Evolutionary conservation across 2,888 invertebrate genomes (phyloP).

Genomic region (Uropetala carovei): DNA sequence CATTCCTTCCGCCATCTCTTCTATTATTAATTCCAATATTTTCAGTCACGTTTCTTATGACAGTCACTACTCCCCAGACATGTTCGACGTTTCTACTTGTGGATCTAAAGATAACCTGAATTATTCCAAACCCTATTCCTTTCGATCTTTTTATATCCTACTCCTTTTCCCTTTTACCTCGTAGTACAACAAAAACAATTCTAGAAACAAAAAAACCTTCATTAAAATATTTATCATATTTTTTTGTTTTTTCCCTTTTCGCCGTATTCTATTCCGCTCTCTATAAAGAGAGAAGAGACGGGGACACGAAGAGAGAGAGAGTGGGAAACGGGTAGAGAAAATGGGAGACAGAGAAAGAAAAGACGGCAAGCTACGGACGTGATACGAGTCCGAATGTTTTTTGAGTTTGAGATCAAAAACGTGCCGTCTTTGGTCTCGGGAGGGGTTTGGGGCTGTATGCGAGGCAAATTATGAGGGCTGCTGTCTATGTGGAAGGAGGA

Average conservation of each 20-base stretch:
- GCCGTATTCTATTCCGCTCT: not conserved
- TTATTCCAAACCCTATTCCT: too few species aligned
- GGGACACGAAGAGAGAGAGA: not conserved
- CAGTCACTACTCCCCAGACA: too few species aligned
- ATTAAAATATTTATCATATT: too few species aligned
- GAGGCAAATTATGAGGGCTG: conserved; percentile 63
- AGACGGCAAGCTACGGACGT: conserved; percentile 37
- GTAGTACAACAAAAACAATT: too few species aligned
- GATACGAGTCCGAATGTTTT: conserved; percentile 62
- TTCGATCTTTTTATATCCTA: too few species aligned
- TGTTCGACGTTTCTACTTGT: too few species aligned
- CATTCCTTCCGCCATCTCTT: too few species aligned
- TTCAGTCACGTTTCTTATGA: too few species aligned
- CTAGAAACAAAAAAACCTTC: too few species aligned
- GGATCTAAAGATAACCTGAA: too few species aligned
- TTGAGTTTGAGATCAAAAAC: conserved; percentile 58
- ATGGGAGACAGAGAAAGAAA: not conserved
- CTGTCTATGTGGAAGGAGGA: conserved; percentile 46
- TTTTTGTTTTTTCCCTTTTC: not conserved
- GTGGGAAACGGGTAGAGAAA: not conserved
- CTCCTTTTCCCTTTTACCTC: too few species aligned
- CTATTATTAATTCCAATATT: too few species aligned
- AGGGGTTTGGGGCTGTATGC: not conserved
- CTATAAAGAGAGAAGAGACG: not conserved
- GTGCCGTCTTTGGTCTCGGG: conserved; percentile 39